A percentile compares a stretch with the other conserved stretches of the same genome.
Evolutionary conservation across 2,113 vertebrate species (phyloP).

Genomic region (Ursus arctos): DNA sequence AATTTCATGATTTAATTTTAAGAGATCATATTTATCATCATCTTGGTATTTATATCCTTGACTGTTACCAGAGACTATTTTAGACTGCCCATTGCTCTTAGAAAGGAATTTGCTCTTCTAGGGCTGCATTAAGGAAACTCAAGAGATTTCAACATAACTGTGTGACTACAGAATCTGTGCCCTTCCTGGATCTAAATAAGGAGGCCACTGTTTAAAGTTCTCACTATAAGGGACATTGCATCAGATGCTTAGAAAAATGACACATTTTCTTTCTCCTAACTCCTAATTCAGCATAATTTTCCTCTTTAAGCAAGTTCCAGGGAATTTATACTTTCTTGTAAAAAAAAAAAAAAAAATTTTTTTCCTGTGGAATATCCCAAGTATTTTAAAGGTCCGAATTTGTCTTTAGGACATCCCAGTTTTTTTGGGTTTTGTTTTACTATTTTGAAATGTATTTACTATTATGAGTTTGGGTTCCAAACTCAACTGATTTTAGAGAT

Average conservation of each 20-base stretch:
- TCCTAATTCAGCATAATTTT: conserved; percentile 59
- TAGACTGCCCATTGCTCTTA: conserved; percentile 54
- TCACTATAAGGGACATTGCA: conserved; percentile 58
- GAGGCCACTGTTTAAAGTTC: conserved; percentile 66
- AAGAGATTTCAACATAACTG: conserved; percentile 39
- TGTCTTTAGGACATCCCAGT: neutral
- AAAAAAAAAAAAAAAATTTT: neutral
- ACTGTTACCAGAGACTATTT: conserved; percentile 66
- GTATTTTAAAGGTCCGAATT: conserved; percentile 49
- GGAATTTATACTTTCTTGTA: conserved; percentile 51
- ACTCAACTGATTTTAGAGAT: conserved; percentile 48
- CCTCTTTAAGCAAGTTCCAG: conserved; percentile 56
- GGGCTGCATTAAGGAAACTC: conserved; percentile 63
- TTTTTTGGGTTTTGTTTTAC: neutral
- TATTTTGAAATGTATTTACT: conserved; percentile 37
- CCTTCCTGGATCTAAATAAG: conserved; percentile 70
- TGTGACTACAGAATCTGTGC: conserved; percentile 2
- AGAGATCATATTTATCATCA: conserved; percentile 56
- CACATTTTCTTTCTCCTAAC: conserved; percentile 56
- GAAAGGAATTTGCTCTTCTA: conserved; percentile 70
- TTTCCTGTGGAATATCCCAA: neutral
- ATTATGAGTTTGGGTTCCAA: neutral
- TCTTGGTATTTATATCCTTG: conserved; percentile 69
- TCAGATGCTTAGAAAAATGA: conserved; percentile 70
- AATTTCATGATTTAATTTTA: conserved; percentile 59